Percentiles rank a stretch among this genome's conserved stretches.
Evolutionary conservation across 92 coral and sea anemone genomes (phyloP).

Genomic region (Bergia puertoricense): DNA sequence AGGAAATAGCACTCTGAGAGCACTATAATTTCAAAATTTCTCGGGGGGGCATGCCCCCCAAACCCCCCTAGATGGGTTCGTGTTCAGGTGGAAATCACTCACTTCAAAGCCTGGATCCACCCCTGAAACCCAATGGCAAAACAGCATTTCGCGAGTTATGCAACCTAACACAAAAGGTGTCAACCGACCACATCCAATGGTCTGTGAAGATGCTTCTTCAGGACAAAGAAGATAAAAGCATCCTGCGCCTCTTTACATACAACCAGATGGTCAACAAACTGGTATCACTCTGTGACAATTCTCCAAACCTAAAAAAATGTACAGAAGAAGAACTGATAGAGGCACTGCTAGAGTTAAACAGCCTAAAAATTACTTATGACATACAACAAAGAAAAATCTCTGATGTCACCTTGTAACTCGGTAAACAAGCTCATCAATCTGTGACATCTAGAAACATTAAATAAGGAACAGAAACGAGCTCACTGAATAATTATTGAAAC

Average conservation of each 20-base stretch:
- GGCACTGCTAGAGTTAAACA: constrained; percentile 3
- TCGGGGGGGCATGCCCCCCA: background rate
- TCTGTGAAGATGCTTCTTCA: background rate
- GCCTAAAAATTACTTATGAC: constrained; percentile 11
- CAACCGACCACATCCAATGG: constrained; percentile 3
- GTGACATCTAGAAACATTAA: constrained; percentile 4
- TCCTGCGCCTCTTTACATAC: background rate
- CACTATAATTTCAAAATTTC: too few species aligned
- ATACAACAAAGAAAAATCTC: background rate
- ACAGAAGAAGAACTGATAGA: background rate
- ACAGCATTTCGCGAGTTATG: background rate
- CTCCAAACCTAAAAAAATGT: background rate
- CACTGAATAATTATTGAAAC: constrained; percentile 4
- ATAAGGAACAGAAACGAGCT: background rate
- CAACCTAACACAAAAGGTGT: constrained; percentile 4
- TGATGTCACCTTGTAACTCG: background rate
- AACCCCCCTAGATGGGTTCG: background rate
- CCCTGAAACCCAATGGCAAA: constrained; percentile 16
- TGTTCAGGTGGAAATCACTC: constrained; percentile 31
- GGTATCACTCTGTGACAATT: constrained; percentile 17
- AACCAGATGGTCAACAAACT: constrained; percentile 21
- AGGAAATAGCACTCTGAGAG: too few species aligned
- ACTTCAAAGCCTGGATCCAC: constrained; percentile 21
- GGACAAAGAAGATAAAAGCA: background rate
- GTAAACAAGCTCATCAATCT: background rate